phyloP scores from a whole-genome alignment of 2,888 invertebrate species.

The Brenthis ino region DNA sequence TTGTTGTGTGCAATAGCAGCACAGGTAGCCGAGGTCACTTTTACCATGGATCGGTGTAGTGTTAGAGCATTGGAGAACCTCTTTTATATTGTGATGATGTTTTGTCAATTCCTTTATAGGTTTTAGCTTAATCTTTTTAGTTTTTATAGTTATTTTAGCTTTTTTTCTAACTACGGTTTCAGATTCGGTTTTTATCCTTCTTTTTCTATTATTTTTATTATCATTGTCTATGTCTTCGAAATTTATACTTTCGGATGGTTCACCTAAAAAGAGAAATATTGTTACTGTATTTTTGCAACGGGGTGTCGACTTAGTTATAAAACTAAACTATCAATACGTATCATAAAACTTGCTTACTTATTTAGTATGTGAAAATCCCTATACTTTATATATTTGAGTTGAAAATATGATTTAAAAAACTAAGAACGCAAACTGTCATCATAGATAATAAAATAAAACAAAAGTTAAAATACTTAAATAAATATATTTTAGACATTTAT shows the following conservation, averaged over 20 bases:
- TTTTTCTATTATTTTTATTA: constrained; percentile 5
- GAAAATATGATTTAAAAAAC: background rate
- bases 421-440: background rate
- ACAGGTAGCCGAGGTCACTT: constrained; percentile 41
- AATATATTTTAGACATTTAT: background rate
- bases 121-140: constrained; percentile 27
- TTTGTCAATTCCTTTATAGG: constrained; percentile 33
- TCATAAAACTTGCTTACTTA: background rate
- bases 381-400: no score
- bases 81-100: constrained; percentile 35
- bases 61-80: constrained; percentile 44
- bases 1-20: constrained; percentile 43
- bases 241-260: constrained; percentile 17
- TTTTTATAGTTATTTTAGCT: constrained; percentile 10
- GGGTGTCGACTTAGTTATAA: background rate
- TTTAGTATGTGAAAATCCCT: no score
- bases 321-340: background rate
- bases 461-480: background rate
- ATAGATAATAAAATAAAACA: background rate
- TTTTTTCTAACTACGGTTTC: constrained; percentile 6
- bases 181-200: constrained; percentile 5
- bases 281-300: constrained; percentile 33
- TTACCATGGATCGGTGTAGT: constrained; percentile 53
- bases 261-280: constrained; percentile 35
- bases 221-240: constrained; percentile 8